A percentile compares a stretch with the other conserved stretches of the same genome.
These are phyloP conservation scores for Champsocephalus esox DNA, from an alignment of 2,797 vertebrate genomes.

Conservation along the genomic window DNA sequence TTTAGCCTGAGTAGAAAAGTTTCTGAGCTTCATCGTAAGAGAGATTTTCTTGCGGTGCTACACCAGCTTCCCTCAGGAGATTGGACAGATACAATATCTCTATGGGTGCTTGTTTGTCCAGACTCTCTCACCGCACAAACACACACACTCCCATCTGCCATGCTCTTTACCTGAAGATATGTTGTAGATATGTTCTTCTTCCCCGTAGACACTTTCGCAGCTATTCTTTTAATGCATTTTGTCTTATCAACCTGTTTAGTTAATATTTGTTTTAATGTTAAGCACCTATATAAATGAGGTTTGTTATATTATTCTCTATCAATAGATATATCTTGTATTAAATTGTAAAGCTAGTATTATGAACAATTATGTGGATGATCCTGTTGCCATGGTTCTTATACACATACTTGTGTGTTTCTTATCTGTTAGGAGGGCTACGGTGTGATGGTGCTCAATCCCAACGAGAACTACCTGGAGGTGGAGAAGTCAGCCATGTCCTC, in stretches of 20 bases:
- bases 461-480: slow-evolving; percentile 97
- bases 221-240: too few species aligned
- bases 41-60: neutral
- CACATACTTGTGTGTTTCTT: slow-evolving; percentile 3
- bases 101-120: too few species aligned
- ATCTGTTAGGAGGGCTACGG: slow-evolving; percentile 92
- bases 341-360: too few species aligned
- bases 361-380: neutral
- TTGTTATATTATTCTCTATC: neutral
- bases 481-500: slow-evolving; percentile 88
- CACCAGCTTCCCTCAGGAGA: neutral
- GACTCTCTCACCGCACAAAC: neutral
- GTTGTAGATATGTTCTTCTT: too few species aligned
- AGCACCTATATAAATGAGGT: too few species aligned
- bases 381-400: neutral
- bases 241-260: too few species aligned
- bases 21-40: neutral
- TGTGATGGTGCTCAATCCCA: slow-evolving; percentile 97
- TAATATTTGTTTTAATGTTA: too few species aligned
- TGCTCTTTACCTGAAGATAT: neutral
- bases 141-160: neutral
- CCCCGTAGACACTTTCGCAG: too few species aligned
- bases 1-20: neutral
- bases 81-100: neutral
- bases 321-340: too few species aligned